These are phyloP conservation scores for Tyrophagus putrescentiae DNA, from an alignment of 1,140 invertebrate genomes.

Conservation along the genomic window DNA sequence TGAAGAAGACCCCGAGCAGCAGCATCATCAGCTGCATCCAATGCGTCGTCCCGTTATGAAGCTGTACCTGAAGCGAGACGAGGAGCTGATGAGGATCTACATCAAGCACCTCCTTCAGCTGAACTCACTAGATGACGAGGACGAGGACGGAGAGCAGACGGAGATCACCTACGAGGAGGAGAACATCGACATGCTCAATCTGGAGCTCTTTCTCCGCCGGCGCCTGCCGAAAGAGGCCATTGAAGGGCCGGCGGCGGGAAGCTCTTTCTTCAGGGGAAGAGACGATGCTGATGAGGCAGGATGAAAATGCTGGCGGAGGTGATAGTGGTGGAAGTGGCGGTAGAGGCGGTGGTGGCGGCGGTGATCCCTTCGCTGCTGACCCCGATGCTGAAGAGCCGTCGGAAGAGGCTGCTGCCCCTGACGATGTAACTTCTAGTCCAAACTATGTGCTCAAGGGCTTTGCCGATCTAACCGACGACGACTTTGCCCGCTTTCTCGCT, in stretches of 20 bases:
- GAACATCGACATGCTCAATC: background rate
- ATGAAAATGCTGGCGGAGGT: too few species aligned
- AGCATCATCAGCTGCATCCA: too few species aligned
- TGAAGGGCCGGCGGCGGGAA: too few species aligned
- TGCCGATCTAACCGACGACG: conserved; percentile 1
- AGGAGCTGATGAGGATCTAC: too few species aligned
- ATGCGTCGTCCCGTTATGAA: background rate
- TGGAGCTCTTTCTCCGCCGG: background rate
- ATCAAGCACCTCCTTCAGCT: too few species aligned
- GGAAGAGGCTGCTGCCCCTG: background rate
- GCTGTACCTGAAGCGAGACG: too few species aligned
- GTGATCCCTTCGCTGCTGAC: background rate
- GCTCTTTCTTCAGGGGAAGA: too few species aligned
- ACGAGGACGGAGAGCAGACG: background rate
- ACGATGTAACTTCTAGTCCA: too few species aligned
- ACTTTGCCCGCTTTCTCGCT: background rate
- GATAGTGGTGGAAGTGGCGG: background rate
- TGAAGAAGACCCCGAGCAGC: too few species aligned
- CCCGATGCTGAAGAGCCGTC: background rate
- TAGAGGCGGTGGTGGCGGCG: background rate
- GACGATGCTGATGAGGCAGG: too few species aligned
- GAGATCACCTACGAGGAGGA: background rate
- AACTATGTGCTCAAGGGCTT: background rate
- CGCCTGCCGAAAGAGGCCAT: background rate
- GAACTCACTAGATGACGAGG: too few species aligned